Percentiles rank a stretch among this genome's conserved stretches.
phyloP scores from a whole-genome alignment of 2,113 vertebrate genomes.

The Danionella cerebrum region DNA sequence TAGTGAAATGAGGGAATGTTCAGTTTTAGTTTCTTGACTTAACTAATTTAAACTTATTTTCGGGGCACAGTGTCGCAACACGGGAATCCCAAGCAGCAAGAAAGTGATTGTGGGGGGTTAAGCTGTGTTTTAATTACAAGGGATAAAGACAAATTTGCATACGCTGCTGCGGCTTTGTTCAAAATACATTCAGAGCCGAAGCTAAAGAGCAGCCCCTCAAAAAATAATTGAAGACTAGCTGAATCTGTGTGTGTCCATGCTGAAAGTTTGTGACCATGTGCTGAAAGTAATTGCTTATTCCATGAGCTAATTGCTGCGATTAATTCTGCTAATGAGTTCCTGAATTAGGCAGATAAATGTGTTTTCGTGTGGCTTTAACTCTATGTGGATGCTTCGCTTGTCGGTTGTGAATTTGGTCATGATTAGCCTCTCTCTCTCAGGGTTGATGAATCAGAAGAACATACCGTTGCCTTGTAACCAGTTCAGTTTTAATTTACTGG shows the following conservation, averaged over 20 bases:
- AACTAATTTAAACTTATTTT: not conserved
- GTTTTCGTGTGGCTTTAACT: not conserved
- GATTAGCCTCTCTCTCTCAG: not conserved
- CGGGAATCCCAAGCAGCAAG: not conserved
- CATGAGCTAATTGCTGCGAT: conserved; percentile 19
- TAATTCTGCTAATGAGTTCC: conserved; percentile 22
- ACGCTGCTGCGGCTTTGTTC: not conserved
- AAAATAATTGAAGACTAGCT: not conserved
- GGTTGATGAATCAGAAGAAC: conserved; percentile 7
- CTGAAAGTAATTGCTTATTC: conserved; percentile 17
- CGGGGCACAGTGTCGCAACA: not conserved
- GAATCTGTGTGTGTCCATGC: not conserved
- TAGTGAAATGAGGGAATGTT: not conserved
- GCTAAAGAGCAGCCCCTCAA: not conserved
- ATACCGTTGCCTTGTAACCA: conserved; percentile 10
- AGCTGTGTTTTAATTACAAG: not conserved
- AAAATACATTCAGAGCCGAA: not conserved
- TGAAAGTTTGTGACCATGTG: not conserved
- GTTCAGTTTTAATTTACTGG: conserved; percentile 14
- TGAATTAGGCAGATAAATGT: conserved; percentile 20
- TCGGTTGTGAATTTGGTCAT: conserved; percentile 6
- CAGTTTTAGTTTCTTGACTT: not conserved
- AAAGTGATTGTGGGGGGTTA: not conserved
- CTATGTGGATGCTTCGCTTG: not conserved
- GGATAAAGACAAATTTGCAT: not conserved